phyloP scores from a whole-genome alignment of 2,888 invertebrate species.

The Clivina fossor region DNA sequence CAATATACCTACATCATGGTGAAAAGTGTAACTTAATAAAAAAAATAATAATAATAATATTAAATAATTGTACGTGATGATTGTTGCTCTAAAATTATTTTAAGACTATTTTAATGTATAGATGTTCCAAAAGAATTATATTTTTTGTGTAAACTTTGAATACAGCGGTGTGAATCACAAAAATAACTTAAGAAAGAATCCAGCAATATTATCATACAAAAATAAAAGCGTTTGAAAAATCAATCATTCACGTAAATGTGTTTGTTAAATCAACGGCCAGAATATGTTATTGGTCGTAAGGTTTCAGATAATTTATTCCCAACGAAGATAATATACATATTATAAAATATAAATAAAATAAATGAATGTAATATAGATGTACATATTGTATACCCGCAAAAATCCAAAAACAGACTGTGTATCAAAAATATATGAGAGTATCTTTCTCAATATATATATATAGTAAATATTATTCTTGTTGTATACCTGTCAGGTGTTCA shows the following conservation, averaged over 20 bases:
- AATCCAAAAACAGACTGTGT: conserved; percentile 29
- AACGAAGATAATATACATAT: conserved; percentile 37
- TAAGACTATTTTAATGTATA: conserved; percentile 31
- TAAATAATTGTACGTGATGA: conserved; percentile 30
- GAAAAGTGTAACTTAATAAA: conserved; percentile 28
- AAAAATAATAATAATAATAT: conserved; percentile 13
- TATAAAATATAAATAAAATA: conserved; percentile 38
- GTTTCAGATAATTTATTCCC: conserved; percentile 32
- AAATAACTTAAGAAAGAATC: neutral
- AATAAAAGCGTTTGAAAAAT: conserved; percentile 7
- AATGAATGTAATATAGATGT: conserved; percentile 43
- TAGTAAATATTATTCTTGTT: conserved; percentile 41
- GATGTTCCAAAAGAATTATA: conserved; percentile 23
- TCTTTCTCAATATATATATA: conserved; percentile 31
- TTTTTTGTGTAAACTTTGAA: conserved; percentile 20
- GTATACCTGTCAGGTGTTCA: conserved; percentile 41
- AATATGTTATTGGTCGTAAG: conserved; percentile 16
- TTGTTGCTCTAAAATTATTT: conserved; percentile 28
- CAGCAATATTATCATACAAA: neutral
- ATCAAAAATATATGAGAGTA: conserved; percentile 32
- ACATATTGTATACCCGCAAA: conserved; percentile 41
- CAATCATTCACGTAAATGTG: conserved; percentile 12
- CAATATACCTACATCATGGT: conserved; percentile 28
- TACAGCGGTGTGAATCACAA: neutral
- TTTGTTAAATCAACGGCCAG: conserved; percentile 12